Evolutionary conservation across 2,888 invertebrate genomes (phyloP).

Genomic region (Luperina testacea): DNA sequence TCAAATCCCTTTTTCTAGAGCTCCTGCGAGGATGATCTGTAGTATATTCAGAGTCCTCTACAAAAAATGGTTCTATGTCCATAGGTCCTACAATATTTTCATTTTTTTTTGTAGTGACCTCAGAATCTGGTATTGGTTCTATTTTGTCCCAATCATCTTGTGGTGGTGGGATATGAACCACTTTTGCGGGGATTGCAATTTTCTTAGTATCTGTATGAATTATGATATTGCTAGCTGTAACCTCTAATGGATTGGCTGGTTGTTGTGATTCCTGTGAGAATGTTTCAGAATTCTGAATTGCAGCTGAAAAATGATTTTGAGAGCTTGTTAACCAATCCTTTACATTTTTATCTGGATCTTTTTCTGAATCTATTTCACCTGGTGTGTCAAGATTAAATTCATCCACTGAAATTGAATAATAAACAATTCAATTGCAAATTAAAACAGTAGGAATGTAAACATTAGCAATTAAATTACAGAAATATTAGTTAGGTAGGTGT

Average conservation of each 20-base stretch:
- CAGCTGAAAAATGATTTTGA: conserved; percentile 84
- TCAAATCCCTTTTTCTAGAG: conserved; percentile 78
- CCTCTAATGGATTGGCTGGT: conserved; percentile 66
- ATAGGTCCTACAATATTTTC: conserved; percentile 77
- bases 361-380: conserved; percentile 67
- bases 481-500: neutral
- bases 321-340: conserved; percentile 84
- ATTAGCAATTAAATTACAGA: neutral
- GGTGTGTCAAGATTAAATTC: conserved; percentile 73
- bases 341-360: conserved; percentile 81
- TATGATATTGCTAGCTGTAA: conserved; percentile 77
- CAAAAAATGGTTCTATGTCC: conserved; percentile 77
- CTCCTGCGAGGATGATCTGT: conserved; percentile 81
- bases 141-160: conserved; percentile 88
- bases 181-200: conserved; percentile 68
- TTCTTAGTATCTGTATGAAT: conserved; percentile 75
- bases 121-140: conserved; percentile 78
- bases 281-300: conserved; percentile 72
- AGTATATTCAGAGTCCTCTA: conserved; percentile 78
- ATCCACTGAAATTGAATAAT: conserved; percentile 76
- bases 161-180: conserved; percentile 71
- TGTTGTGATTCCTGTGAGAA: conserved; percentile 72
- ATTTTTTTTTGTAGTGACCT: conserved; percentile 70
- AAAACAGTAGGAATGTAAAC: neutral
- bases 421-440: neutral